Evolutionary conservation across 2,888 invertebrate species (phyloP), one percentile per base, ranked within the genome.

Genomic region (Noctua janthe): DNA sequence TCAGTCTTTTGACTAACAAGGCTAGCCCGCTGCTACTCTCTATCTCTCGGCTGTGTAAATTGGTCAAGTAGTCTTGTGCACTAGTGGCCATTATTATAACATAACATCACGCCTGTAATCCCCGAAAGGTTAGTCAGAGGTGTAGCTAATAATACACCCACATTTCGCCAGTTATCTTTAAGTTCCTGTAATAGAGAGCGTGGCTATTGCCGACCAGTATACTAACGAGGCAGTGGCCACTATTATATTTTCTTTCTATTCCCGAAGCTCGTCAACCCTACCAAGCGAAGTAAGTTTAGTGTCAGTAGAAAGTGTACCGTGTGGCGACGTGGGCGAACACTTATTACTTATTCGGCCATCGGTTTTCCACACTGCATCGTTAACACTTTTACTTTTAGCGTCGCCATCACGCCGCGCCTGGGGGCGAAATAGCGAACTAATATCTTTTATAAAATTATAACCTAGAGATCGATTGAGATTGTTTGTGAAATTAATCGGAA

Each of bases 381-480:
- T 87, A 92, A 91, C 92, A 95, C 95, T 95, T 95, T 95, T 95
- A 95, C 95, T 95, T 95, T 95, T 93, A 88, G 83, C 84, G 83
- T 78, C n/a, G 39, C 71, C 67, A 87, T 84, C 80, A 77, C 84
- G 85, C 87, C 87, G 83, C 84, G 89, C 90, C 85, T 54, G 72
- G 77, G 87, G 87, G 77, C 85, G 71, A 73, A 75, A 78, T 87
- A 64, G 77, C 62, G 8, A 70, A 76, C 71, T 83, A 71, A 74
- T 82, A 67, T 78, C 78, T 64, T 76, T 79, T 80, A 71, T 74
- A 35, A 83, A 83, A 83, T 86, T 87, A 80, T 83, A 76, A 81
- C 77, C 75, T 81, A 81, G 49, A 75, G 70, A 71, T 59, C 56
- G 64, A 80, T 39, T 39, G 39, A 35, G 70, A 80, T 49, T 66